Base-by-base conservation (phyloP, 2,113 vertebrate species). In the Cepphus grylle region DNA sequence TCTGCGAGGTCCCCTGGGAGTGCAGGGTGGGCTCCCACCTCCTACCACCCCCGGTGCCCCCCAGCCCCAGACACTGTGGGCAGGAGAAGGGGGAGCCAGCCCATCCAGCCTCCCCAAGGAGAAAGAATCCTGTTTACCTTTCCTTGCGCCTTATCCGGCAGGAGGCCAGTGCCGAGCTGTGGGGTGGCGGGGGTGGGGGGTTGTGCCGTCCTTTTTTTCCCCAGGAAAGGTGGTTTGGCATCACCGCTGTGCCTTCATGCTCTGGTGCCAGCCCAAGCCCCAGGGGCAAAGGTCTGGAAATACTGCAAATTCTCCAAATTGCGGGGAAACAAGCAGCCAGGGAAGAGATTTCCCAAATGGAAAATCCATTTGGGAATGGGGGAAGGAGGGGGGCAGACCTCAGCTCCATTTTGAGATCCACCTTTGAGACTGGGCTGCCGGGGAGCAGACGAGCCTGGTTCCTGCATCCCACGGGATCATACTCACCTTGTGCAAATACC, bases 11-110 rank as follows among this genome's bases (percentile, higher is more conserved):
- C 12, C 34, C 25, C 11, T 7, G 59, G 66, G 42, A 43, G 26
- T 1, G 0, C 14, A 5, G 21, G 6, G 5, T 63, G 80, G 62
- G 26, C 30, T 84, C 6, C 6, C 61, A 3, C 12, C 17, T 63
- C 21, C 72, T 32, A 59, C 15, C 15, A n/a, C 5, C 1, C 5
- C 4, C 34, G 13, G 9, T 20, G 15, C 6, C 34, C n/a, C 29
- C 21, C n/a, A 58, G 59, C 4, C 1, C 15, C 1, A 0, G 38
- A 30, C 47, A n/a, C 20, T 1, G 11, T 0, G 1, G 67, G 67
- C 29, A 43, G 62, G 50, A 82, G 69, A 29, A 50, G 38, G 23
- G 7, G 66, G 17, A 25, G 12, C 42, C 0, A 1, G 34, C 25
- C 21, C 6, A 17, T 45, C 2, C 9, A 9, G 62, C 27, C 47